Evolutionary conservation across 2,888 invertebrate genomes (phyloP).

Genomic region (Pterostichus madidus): DNA sequence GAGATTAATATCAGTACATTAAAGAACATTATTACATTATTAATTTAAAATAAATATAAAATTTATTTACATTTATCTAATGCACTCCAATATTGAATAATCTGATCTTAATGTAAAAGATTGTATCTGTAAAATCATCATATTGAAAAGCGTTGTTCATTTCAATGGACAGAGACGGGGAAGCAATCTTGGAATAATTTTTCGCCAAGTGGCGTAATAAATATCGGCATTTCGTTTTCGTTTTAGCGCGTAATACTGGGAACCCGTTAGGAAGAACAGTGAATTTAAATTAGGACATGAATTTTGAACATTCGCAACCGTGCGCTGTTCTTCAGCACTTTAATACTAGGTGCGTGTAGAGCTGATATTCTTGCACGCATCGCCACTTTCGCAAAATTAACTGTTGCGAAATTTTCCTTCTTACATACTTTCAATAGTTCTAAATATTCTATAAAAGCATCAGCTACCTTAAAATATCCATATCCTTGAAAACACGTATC

Average conservation of each 20-base stretch:
- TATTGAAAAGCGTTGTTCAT: slow-evolving; percentile 22
- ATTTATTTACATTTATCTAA: slow-evolving; percentile 10
- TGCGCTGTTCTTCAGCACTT: slow-evolving; percentile 14
- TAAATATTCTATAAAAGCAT: slow-evolving; percentile 10
- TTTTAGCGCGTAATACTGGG: slow-evolving; percentile 59
- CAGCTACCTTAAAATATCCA: too few relatives aligned
- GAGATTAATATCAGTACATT: slow-evolving; percentile 19
- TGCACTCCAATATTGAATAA: slow-evolving; percentile 6
- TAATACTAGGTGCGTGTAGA: slow-evolving; percentile 6
- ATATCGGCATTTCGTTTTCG: slow-evolving; percentile 58
- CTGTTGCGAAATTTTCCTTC: slow-evolving; percentile 13
- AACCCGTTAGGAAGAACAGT: slow-evolving; percentile 61
- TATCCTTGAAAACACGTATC: too few relatives aligned
- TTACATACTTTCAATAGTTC: slow-evolving; percentile 22
- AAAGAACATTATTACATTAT: slow-evolving; percentile 8
- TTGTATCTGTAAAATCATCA: neutral
- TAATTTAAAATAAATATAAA: slow-evolving; percentile 29
- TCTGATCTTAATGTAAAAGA: slow-evolving; percentile 2
- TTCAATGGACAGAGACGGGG: slow-evolving; percentile 13
- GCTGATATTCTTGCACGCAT: slow-evolving; percentile 25
- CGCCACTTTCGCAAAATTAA: slow-evolving; percentile 30
- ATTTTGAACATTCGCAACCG: slow-evolving; percentile 60
- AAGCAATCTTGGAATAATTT: slow-evolving; percentile 54
- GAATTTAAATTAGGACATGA: slow-evolving; percentile 66
- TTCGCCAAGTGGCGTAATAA: slow-evolving; percentile 37